Conservation (phyloP, 2,888 invertebrate species). For the Campaea margaritaria region DNA sequence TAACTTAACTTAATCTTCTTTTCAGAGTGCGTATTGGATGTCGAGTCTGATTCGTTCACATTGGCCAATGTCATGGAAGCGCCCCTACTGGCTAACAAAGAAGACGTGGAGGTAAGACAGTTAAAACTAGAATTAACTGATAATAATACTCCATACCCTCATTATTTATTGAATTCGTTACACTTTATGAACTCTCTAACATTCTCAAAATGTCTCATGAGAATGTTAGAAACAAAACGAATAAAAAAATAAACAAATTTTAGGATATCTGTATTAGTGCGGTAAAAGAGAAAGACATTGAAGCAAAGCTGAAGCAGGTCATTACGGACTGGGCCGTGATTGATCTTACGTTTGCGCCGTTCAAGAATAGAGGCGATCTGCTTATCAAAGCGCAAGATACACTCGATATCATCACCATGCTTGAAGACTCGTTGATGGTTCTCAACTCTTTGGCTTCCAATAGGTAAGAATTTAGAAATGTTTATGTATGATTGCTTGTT, state of each 20-base stretch:
- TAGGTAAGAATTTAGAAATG: conserved; percentile 76
- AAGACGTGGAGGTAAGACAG: conserved; percentile 91
- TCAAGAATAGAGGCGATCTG: conserved; percentile 93
- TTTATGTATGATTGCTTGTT: too few species aligned
- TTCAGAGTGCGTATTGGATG: conserved; percentile 88
- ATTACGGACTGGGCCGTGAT: conserved; percentile 92
- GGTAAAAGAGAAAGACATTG: conserved; percentile 95
- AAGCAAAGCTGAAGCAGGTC: conserved; percentile 93
- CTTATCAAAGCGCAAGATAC: conserved; percentile 91
- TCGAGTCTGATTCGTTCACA: conserved; percentile 92
- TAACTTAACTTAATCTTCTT: conserved; percentile 7
- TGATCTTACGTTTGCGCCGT: conserved; percentile 88
- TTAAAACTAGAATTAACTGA: too few species aligned
- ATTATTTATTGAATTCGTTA: too few species aligned
- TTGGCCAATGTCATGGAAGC: conserved; percentile 94
- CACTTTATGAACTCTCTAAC: too few species aligned
- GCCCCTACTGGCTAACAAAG: conserved; percentile 91
- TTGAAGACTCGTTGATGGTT: conserved; percentile 95
- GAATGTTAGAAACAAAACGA: too few species aligned
- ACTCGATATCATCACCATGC: conserved; percentile 89
- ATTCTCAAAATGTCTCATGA: too few species aligned
- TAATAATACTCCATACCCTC: too few species aligned
- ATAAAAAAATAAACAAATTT: too few species aligned
- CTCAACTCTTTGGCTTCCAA: conserved; percentile 94
- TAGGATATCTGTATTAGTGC: conserved; percentile 95